These are phyloP conservation scores for Coleophora flavipennella DNA, from an alignment of 2,888 invertebrate genomes.

Conservation along the genomic window DNA sequence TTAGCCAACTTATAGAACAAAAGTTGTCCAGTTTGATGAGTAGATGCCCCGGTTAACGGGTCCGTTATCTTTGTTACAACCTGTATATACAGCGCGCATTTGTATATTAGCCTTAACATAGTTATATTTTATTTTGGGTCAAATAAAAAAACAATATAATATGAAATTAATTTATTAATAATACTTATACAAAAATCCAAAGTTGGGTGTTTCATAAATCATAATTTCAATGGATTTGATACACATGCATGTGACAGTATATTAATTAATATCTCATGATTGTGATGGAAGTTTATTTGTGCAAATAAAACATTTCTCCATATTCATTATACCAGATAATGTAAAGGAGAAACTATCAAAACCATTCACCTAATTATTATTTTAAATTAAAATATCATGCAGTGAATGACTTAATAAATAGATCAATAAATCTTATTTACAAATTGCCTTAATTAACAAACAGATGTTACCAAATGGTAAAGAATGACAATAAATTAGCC, in stretches of 20 bases:
- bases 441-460: slow-evolving; percentile 44
- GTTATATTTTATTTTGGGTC: too few relatives aligned
- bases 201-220: slow-evolving; percentile 38
- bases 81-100: too few relatives aligned
- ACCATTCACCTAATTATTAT: slow-evolving; percentile 46
- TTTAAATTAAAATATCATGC: slow-evolving; percentile 47
- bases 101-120: too few relatives aligned
- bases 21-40: too few relatives aligned
- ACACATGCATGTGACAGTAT: slow-evolving; percentile 5
- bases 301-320: slow-evolving; percentile 47
- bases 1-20: too few relatives aligned
- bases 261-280: slow-evolving; percentile 42
- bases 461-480: slow-evolving; percentile 50
- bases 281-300: slow-evolving; percentile 51
- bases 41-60: too few relatives aligned
- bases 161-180: slow-evolving; percentile 22
- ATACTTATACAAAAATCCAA: slow-evolving; percentile 22
- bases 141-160: slow-evolving; percentile 3
- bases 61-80: too few relatives aligned
- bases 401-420: slow-evolving; percentile 38
- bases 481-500: slow-evolving; percentile 48
- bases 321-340: slow-evolving; percentile 62
- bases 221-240: too few relatives aligned
- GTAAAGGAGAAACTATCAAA: slow-evolving; percentile 47
- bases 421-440: slow-evolving; percentile 53